Percentiles rank a stretch among this genome's conserved stretches.
Evolutionary conservation across 2,888 invertebrate genomes (phyloP).

Genomic region (Tethea ocularis): DNA sequence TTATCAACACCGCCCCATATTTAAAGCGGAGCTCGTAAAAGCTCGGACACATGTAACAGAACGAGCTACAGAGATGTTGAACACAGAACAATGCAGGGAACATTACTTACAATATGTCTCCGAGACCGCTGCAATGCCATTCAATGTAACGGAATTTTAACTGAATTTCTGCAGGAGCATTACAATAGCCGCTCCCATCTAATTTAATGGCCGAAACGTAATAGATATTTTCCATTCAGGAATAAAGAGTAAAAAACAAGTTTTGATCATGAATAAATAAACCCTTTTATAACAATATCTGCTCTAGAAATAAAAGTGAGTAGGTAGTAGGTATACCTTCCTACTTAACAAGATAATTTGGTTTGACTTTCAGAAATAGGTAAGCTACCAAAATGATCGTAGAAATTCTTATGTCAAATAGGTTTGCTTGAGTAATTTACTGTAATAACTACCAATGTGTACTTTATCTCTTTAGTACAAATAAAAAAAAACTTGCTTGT

Average conservation of each 20-base stretch:
- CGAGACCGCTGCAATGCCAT: constrained; percentile 31
- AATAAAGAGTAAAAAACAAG: neutral
- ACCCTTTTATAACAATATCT: too few relatives aligned
- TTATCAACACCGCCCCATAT: constrained; percentile 9
- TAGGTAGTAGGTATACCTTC: too few relatives aligned
- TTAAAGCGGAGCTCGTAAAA: constrained; percentile 26
- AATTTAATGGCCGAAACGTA: neutral
- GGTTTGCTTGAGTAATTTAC: too few relatives aligned
- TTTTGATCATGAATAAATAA: neutral
- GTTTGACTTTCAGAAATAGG: too few relatives aligned
- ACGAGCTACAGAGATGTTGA: constrained; percentile 33
- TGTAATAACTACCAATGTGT: too few relatives aligned
- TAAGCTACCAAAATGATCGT: too few relatives aligned
- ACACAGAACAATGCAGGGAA: constrained; percentile 23
- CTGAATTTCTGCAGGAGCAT: constrained; percentile 21
- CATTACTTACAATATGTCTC: constrained; percentile 40
- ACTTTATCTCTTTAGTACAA: too few relatives aligned
- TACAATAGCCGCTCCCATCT: neutral
- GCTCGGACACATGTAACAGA: constrained; percentile 29
- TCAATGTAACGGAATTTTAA: constrained; percentile 33
- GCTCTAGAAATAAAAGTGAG: too few relatives aligned
- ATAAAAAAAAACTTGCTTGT: too few relatives aligned
- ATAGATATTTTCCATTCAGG: neutral
- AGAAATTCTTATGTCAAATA: too few relatives aligned
- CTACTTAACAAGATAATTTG: too few relatives aligned